Evolutionary conservation across 2,113 vertebrate species (phyloP), one percentile per base, ranked within the genome.

Genomic region (Etheostoma spectabile): DNA sequence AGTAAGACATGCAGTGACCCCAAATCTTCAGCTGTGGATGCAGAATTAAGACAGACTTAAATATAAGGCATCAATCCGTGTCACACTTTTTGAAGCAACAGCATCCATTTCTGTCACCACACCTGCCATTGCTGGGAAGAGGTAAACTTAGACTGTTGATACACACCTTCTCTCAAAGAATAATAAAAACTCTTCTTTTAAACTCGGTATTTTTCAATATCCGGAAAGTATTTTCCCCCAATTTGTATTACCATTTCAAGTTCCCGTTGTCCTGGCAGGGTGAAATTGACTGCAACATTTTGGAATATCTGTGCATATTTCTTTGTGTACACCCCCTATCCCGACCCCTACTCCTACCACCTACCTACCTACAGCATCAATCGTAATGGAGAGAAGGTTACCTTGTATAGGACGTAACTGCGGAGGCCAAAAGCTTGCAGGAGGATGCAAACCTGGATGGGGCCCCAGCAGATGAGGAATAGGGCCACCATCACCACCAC

Each of bases 1-100:
- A 92, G 84, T 95, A 95, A 21, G 93, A 95, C 95, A 95, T 95
- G 85, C 93, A 95, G 74, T 95, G 93, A 27, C 94, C 95, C 93
- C 93, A 95, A 24, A 94, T 96, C 85, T 95, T 95, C 46, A 93
- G 80, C 88, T 90, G 80, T 22, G 27, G 66, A 73, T 11, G 38
- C 10, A 83, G 72, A 73, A 67, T 65, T 8, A 46, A 79, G 18
- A 51, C 4, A 6, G 30, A 49, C 3, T 55, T 8, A 51, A 46
- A 61, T 22, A 8, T 42, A 48, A 35, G 19, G 15, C 22, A 49
- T n/a, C 0, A 0, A 69, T 24, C 8, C 0, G 0, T 10, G 46
- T 22, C 3, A 6, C 33, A 30, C 38, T 49, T 53, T 45, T 38
- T 46, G 6, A 65, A 71, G 45, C 18, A 6, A 64, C 21, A 19